Conservation (phyloP, 1,140 invertebrate genomes). For the Drosophila sp. region DNA sequence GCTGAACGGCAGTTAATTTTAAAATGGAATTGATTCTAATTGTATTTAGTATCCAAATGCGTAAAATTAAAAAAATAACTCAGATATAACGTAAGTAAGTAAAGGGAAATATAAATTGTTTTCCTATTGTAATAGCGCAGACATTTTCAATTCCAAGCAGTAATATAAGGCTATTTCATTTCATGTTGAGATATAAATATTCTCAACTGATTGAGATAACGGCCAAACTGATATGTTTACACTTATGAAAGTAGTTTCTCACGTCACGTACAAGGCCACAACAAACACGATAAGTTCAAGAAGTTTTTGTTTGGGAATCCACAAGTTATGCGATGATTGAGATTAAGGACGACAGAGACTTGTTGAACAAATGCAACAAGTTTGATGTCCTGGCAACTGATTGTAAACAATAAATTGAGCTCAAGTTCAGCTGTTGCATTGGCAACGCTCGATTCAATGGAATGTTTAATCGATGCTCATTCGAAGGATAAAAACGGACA, state of each 20-base stretch:
- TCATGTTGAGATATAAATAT: too few species aligned
- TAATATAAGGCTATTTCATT: neutral
- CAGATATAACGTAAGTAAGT: too few species aligned
- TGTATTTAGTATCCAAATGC: neutral
- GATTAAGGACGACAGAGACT: conserved; percentile 38
- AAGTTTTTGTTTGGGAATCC: conserved; percentile 26
- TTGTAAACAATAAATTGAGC: conserved; percentile 63
- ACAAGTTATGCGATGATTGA: conserved; percentile 22
- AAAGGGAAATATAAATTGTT: too few species aligned
- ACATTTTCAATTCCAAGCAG: too few species aligned
- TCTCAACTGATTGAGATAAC: neutral
- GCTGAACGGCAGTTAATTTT: neutral
- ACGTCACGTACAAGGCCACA: conserved; percentile 34
- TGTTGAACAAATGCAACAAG: conserved; percentile 69
- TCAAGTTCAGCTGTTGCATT: conserved; percentile 82
- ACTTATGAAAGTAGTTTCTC: neutral
- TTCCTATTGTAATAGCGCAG: too few species aligned
- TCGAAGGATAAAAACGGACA: conserved; percentile 59
- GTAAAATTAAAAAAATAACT: neutral
- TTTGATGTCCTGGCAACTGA: conserved; percentile 63
- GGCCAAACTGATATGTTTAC: neutral
- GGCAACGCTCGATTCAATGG: conserved; percentile 54
- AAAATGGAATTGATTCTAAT: neutral
- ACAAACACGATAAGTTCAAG: conserved; percentile 28
- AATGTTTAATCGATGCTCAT: conserved; percentile 69